Percentiles rank a stretch among this genome's conserved stretches.
phyloP scores from a whole-genome alignment of 30 jellyfish, hydroid and myxozoan genomes.

The Aurelia sp. region DNA sequence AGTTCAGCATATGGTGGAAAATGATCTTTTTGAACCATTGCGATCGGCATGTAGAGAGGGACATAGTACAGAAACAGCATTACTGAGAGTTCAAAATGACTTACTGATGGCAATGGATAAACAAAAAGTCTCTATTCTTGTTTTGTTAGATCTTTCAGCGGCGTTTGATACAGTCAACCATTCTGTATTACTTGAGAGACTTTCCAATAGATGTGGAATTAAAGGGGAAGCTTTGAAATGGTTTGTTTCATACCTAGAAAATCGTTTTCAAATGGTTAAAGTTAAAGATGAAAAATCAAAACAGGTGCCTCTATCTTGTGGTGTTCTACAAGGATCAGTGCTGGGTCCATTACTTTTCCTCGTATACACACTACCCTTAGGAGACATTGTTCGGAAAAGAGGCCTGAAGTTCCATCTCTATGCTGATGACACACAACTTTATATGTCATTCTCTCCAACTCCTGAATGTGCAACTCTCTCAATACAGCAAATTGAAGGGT shows the following conservation, averaged over 20 bases:
- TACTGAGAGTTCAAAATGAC: conserved; percentile 42
- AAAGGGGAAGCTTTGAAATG: no score
- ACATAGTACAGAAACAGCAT: conserved; percentile 10
- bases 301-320: conserved; percentile 40
- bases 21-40: conserved; percentile 50
- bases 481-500: no score
- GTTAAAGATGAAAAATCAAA: conserved; percentile 27
- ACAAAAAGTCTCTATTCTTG: conserved; percentile 24
- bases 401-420: no score
- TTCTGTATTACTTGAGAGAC: conserved; percentile 11
- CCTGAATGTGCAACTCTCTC: no score
- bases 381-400: no score
- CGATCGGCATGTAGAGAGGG: conserved; percentile 57
- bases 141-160: conserved; percentile 48
- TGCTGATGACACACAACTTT: no score
- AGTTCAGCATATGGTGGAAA: conserved; percentile 54
- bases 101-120: conserved; percentile 30
- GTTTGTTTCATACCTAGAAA: no score
- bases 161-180: conserved; percentile 66
- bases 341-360: no score
- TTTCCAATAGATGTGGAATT: background rate
- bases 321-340: conserved; percentile 30
- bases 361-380: no score
- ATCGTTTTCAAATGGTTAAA: conserved; percentile 12
- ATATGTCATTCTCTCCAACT: no score